Conservation (phyloP, 2,797 vertebrate genomes). For the Meda fulgida region DNA sequence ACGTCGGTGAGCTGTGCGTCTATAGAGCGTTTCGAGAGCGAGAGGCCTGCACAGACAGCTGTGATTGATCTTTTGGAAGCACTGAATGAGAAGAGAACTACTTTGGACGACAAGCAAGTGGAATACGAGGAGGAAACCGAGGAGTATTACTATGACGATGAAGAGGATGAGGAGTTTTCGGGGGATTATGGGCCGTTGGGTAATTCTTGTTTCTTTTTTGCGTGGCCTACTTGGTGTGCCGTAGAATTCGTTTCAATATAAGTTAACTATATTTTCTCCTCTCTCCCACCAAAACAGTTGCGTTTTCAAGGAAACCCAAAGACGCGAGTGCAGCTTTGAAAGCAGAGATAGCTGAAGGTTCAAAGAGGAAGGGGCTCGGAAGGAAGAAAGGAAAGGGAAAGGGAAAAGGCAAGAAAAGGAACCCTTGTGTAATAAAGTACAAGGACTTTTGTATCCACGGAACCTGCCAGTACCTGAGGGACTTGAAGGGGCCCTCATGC, state of each 20-base stretch:
- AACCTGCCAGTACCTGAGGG: conserved; percentile 87
- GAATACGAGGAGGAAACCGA: conserved; percentile 49
- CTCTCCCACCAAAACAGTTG: conserved; percentile 74
- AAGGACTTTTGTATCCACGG: conserved; percentile 96
- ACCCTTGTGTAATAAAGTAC: conserved; percentile 91
- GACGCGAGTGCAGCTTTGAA: conserved; percentile 75
- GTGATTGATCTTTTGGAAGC: conserved; percentile 75
- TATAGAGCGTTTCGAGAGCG: conserved; percentile 73
- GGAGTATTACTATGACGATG: conserved; percentile 62
- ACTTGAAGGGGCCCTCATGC: conserved; percentile 84
- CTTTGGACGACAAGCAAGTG: conserved; percentile 63
- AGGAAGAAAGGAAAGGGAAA: conserved; percentile 86
- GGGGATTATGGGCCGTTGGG: conserved; percentile 75
- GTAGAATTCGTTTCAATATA: background rate
- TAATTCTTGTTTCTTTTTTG: conserved; percentile 51
- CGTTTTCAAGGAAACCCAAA: conserved; percentile 90
- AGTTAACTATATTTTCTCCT: background rate
- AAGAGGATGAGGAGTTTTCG: conserved; percentile 72
- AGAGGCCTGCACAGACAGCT: conserved; percentile 72
- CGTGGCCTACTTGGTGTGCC: background rate
- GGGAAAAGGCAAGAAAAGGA: conserved; percentile 92
- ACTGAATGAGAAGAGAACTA: conserved; percentile 63
- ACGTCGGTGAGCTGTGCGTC: conserved; percentile 72
- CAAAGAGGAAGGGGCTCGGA: conserved; percentile 63
- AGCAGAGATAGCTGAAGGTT: conserved; percentile 66